Evolutionary conservation across 2,888 invertebrate genomes (phyloP), one percentile per base, ranked within the genome.

Genomic region (Pelosia muscerda): DNA sequence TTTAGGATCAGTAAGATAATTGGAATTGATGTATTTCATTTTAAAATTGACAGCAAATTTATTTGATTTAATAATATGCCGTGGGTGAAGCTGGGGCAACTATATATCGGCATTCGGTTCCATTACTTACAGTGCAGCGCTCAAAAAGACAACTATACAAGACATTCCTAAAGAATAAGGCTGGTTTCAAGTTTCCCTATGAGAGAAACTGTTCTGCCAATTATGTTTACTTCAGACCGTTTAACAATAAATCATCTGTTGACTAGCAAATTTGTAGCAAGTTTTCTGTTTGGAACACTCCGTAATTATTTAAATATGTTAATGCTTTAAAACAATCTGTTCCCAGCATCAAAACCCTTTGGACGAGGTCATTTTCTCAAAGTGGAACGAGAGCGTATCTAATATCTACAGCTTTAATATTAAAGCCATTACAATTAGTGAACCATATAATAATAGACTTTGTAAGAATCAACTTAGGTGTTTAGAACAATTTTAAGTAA

Each of bases 281-380:
- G 19, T 26, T 56, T 23, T 19, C 56, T 26, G 56, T 56, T 56
- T 23, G 25, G 25, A 55, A 55, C 6, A 25, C 25, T 11, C 8
- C 56, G 9, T 28, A 56, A 56, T 26, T 26, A 56, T 56, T 56
- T 31, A 6, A 34, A 58, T 34, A 58, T 58, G 34, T 34, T 13
- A 58, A 57, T 57, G 11, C 22, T 22, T 22, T 31, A 1, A 31
- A 57, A n/a, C 31, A 31, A 23, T n/a, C 57, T 57, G 10, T 55
- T 55, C 10, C 25, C 15, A 25, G 15, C 25, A 55, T 55, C 11
- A 19, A 57, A 58, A 9, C 57, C 31, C 42, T 42, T 42, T 19
- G 19, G 19, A 42, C 42, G 13, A 22, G 22, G 22, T 58, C 15
- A 34, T 13, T 58, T 58, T 58, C 23, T 23, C 34, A 34, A 34